These are phyloP conservation scores for Engystomops pustulosus DNA, from an alignment of 2,113 vertebrate species.

Conservation along the genomic window DNA sequence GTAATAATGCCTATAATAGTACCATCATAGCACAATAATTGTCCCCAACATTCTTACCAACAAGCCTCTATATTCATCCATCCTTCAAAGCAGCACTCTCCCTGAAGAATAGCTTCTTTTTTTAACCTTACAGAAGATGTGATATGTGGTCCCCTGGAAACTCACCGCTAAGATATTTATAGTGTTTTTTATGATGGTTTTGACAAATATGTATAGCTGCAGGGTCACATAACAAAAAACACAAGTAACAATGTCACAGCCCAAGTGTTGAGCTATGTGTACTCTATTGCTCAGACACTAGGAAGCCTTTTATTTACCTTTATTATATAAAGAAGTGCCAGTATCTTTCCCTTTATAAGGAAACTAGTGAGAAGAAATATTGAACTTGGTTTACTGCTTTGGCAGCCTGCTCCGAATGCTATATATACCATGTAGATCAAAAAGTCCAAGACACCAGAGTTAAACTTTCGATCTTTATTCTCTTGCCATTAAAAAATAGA, in stretches of 20 bases:
- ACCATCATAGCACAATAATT: constrained; percentile 34
- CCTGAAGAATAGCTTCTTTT: constrained; percentile 37
- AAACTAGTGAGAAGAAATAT: not conserved
- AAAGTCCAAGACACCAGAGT: no score
- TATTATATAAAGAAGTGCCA: not conserved
- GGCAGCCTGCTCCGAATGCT: no score
- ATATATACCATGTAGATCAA: no score
- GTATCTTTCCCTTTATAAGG: not conserved
- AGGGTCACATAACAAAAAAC: constrained; percentile 33
- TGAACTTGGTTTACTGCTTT: not conserved
- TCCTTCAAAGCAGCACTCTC: constrained; percentile 35
- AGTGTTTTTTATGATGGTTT: constrained; percentile 29
- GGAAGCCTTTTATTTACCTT: not conserved
- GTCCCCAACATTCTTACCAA: constrained; percentile 21
- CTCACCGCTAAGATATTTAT: constrained; percentile 43
- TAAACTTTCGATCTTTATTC: no score
- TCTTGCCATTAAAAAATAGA: no score
- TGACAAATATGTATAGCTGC: constrained; percentile 30
- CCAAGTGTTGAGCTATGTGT: not conserved
- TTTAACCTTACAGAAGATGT: constrained; percentile 35
- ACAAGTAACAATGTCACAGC: constrained; percentile 43
- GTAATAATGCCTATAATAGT: constrained; percentile 35
- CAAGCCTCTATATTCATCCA: constrained; percentile 31
- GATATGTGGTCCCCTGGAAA: constrained; percentile 39
- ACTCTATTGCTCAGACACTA: constrained; percentile 1